Conservation (phyloP, 2,888 invertebrate genomes). For the Phoenoteleia sp. region DNA sequence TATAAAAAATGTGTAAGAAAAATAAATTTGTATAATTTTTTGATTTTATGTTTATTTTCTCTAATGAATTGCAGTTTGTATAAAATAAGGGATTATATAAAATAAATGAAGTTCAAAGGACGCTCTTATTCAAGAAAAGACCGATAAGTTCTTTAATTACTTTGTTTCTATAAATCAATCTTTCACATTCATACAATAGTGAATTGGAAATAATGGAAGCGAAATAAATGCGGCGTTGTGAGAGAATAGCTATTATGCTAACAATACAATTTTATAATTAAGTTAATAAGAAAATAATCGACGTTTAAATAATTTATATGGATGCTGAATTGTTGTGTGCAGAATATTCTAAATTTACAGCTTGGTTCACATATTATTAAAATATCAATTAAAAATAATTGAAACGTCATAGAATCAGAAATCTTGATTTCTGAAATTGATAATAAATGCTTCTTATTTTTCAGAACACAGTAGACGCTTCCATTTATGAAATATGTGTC, state of each 20-base stretch:
- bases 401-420: not conserved
- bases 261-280: constrained; percentile 29
- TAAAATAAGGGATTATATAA: no score
- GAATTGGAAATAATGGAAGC: not conserved
- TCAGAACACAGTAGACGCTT: no score
- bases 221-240: not conserved
- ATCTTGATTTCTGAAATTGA: not conserved
- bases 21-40: no score
- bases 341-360: not conserved
- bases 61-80: not conserved
- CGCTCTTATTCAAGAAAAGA: constrained; percentile 17
- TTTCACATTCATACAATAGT: constrained; percentile 3
- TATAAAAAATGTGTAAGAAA: no score
- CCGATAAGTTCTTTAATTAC: not conserved
- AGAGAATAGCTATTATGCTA: not conserved
- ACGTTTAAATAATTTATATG: constrained; percentile 12
- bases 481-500: not conserved
- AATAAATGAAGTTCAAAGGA: no score
- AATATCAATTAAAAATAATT: constrained; percentile 1
- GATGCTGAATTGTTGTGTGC: not conserved
- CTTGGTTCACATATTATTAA: not conserved
- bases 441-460: not conserved
- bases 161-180: constrained; percentile 29
- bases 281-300: constrained; percentile 20
- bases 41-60: not conserved